These are phyloP conservation scores for Boleophthalmus pectinirostris DNA, from an alignment of 2,113 vertebrate genomes.

Conservation along the genomic window DNA sequence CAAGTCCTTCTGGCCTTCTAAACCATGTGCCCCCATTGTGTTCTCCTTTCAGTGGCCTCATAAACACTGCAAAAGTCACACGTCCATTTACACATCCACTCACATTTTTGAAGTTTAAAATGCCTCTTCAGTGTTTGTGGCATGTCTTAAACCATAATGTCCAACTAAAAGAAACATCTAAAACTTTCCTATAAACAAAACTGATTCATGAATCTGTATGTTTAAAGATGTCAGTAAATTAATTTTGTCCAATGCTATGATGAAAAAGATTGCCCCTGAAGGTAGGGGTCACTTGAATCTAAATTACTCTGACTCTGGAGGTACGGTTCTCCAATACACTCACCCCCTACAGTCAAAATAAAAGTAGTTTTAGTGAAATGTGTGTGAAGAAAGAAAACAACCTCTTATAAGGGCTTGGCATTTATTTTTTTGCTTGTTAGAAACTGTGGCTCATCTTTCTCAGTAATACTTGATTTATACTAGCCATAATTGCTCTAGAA, in stretches of 20 bases:
- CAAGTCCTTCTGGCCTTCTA: background rate
- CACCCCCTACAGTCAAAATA: conserved; percentile 29
- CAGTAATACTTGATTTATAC: background rate
- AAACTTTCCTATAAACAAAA: background rate
- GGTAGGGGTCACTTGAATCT: background rate
- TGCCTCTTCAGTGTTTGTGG: background rate
- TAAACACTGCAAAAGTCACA: background rate
- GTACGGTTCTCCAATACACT: conserved; percentile 4
- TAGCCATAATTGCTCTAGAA: background rate
- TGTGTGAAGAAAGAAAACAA: conserved; percentile 12
- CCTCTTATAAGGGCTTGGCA: too few species aligned
- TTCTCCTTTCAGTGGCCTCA: conserved; percentile 18
- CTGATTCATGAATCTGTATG: background rate
- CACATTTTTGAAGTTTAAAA: background rate
- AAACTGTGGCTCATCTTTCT: conserved; percentile 24
- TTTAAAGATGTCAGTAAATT: background rate
- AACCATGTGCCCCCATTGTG: conserved; percentile 11
- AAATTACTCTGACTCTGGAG: conserved; percentile 29
- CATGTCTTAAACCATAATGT: background rate
- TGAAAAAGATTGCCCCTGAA: background rate
- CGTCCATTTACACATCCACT: background rate
- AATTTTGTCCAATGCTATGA: background rate
- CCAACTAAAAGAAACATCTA: background rate
- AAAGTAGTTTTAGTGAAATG: conserved; percentile 31
- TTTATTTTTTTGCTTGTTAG: background rate